A percentile compares a stretch with the other conserved stretches of the same genome.
phyloP scores from a whole-genome alignment of 2,797 vertebrate species.

The Euphonia xanthogaster region DNA sequence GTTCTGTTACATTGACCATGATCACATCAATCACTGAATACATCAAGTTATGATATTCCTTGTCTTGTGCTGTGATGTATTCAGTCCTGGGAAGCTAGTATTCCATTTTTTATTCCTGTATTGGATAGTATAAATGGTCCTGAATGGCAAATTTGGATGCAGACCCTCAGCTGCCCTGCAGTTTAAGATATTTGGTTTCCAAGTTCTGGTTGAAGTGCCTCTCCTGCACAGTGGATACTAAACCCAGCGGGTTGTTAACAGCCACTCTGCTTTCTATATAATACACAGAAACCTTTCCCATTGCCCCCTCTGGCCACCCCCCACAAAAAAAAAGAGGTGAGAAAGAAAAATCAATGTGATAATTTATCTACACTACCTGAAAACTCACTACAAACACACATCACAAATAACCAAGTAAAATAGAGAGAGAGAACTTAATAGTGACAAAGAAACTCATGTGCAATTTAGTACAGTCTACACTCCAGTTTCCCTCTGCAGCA shows the following conservation, averaged over 20 bases:
- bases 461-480: neutral
- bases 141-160: neutral
- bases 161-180: neutral
- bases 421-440: neutral
- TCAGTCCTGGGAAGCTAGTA: neutral
- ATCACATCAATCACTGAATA: neutral
- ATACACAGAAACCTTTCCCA: neutral
- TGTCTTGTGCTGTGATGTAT: neutral
- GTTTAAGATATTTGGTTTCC: neutral
- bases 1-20: neutral
- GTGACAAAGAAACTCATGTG: neutral
- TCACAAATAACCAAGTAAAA: neutral
- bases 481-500: neutral
- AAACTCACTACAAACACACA: slow-evolving; percentile 6
- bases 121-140: neutral
- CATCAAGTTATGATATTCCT: neutral
- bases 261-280: neutral
- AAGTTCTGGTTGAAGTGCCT: neutral
- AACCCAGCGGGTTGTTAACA: neutral
- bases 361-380: neutral
- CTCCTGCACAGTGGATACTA: neutral
- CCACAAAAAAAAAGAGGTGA: neutral
- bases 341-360: slow-evolving; percentile 43
- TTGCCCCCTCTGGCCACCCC: neutral
- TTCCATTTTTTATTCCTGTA: neutral